Base-by-base conservation (phyloP, 2,797 vertebrate species). In the Phaenicophaeus curvirostris region DNA sequence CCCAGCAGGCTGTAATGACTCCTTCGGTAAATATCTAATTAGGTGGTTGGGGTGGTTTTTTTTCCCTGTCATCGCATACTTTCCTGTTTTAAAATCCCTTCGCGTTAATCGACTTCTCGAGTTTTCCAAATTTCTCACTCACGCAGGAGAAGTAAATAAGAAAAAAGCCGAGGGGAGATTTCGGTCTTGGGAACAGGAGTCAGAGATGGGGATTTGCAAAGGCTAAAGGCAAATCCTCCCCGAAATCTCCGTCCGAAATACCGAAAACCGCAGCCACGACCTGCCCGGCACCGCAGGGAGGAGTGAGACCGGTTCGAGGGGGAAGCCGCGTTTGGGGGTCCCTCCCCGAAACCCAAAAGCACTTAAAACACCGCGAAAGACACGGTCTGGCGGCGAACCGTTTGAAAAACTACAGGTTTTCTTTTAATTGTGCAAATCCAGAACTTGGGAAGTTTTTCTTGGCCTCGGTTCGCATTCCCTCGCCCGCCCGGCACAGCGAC, bases 21-120 rank as follows among this genome's bases (percentile, higher is more conserved):
- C 92, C 93, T 96, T 94, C 39, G 79, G 92, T 94, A 97, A 97
- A 95, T 93, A 97, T 69, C 78, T 95, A 96, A 97, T 95, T 91
- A 95, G 86, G 85, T 4, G 46, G 74, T 92, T 82, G 63, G 67
- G 74, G 80, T 50, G 46, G 31, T 27, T 25, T 50, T 74, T 84
- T 85, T 71, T 59, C 71, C 8, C 15, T 84, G 88, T 90, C 54
- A 33, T 57, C 11, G 8, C 89, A 87, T 90, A 93, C 57, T 90
- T 96, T 61, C 19, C 66, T 88, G 83, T 87, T 95, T 94, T 91
- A 94, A 96, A 97, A 95, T 94, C 95, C 87, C 87, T 84, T 91
- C 82, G 91, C 94, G 77, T 69, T 82, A 67, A 91, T 76, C 12
- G 41, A 77, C 80, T 91, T 73, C 59, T 93, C 20, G 27, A 71